Percentiles rank a stretch among this genome's conserved stretches.
These are phyloP conservation scores for Euglossa dilemma DNA, from an alignment of 1,140 invertebrate genomes.

Conservation along the genomic window DNA sequence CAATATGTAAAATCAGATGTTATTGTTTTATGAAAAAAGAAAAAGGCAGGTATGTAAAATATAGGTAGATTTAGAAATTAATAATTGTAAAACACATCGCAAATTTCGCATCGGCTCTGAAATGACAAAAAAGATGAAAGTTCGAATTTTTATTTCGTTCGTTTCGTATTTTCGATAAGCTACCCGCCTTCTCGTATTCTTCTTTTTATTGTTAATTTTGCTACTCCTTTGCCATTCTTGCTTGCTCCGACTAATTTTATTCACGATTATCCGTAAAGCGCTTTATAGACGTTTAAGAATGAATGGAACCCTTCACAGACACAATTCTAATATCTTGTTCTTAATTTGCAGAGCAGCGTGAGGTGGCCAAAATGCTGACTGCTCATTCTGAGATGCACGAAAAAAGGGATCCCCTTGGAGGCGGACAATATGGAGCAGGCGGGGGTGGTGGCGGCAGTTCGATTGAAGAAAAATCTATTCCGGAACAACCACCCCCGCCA, in stretches of 20 bases:
- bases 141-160: too few relatives aligned
- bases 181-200: too few relatives aligned
- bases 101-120: too few relatives aligned
- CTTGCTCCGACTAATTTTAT: too few relatives aligned
- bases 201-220: too few relatives aligned
- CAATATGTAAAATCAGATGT: background rate
- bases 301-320: background rate
- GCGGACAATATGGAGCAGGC: constrained; percentile 77
- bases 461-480: constrained; percentile 76
- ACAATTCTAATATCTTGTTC: too few relatives aligned
- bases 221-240: too few relatives aligned
- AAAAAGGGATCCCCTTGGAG: constrained; percentile 76
- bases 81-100: too few relatives aligned
- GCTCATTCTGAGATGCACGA: constrained; percentile 79
- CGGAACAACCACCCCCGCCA: constrained; percentile 77
- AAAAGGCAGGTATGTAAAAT: background rate
- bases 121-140: too few relatives aligned
- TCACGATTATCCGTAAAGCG: too few relatives aligned
- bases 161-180: too few relatives aligned
- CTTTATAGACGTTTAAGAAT: background rate
- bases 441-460: constrained; percentile 75
- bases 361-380: constrained; percentile 80
- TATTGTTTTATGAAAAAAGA: background rate
- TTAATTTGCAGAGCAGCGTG: constrained; percentile 77
- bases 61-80: too few relatives aligned